phyloP scores from a whole-genome alignment of 2,797 vertebrate species.

The Darevskia mixta region DNA sequence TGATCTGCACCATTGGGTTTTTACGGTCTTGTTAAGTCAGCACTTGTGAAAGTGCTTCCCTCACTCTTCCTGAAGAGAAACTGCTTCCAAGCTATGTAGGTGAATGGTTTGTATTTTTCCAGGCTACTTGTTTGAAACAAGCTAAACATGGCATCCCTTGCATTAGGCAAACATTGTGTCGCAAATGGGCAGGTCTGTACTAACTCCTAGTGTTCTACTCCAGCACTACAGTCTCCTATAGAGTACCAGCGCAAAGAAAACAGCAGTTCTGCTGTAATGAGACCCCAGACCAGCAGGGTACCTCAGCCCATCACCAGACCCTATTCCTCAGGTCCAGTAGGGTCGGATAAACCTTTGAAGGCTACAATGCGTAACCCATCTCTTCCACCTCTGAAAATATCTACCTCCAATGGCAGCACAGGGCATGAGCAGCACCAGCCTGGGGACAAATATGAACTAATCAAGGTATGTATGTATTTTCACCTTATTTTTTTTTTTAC shows the following conservation, averaged over 20 bases:
- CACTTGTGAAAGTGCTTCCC: neutral
- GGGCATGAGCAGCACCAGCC: slow-evolving; percentile 85
- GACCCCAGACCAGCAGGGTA: slow-evolving; percentile 84
- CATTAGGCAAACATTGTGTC: neutral
- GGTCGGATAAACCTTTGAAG: slow-evolving; percentile 87
- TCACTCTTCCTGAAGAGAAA: neutral
- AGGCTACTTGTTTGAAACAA: neutral
- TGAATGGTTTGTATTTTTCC: neutral
- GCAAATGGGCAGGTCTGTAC: neutral
- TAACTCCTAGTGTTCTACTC: slow-evolving; percentile 56
- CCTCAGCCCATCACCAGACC: slow-evolving; percentile 84
- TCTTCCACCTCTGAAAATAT: slow-evolving; percentile 86
- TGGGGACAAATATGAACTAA: slow-evolving; percentile 83
- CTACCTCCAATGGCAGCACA: slow-evolving; percentile 93
- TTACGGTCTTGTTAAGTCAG: neutral
- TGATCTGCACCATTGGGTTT: neutral
- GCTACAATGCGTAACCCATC: slow-evolving; percentile 81
- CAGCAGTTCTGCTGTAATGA: slow-evolving; percentile 85
- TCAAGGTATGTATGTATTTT: slow-evolving; percentile 81
- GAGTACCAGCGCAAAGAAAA: slow-evolving; percentile 93
- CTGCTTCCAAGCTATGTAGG: neutral
- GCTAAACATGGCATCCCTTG: too few relatives aligned
- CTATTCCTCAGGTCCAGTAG: slow-evolving; percentile 81
- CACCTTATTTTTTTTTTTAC: neutral
- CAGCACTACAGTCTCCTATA: slow-evolving; percentile 96